Evolutionary conservation across 2,113 vertebrate species (phyloP).

Genomic region (Engystomops pustulosus): DNA sequence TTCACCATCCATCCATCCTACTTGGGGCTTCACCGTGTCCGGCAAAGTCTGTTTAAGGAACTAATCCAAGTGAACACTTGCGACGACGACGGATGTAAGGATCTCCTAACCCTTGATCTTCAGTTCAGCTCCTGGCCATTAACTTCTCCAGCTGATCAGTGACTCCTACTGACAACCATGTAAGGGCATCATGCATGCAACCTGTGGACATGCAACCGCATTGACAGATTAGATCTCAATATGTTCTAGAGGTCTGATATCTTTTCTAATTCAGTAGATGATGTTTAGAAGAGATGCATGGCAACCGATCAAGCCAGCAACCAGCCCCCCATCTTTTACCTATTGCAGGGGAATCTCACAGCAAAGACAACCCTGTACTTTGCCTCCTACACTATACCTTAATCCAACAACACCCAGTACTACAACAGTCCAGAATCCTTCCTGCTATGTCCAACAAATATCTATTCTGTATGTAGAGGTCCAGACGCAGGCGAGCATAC

Average conservation of each 20-base stretch:
- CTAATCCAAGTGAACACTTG: constrained; percentile 1
- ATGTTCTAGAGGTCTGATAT: neutral
- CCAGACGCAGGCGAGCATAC: neutral
- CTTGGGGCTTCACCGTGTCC: constrained; percentile 19
- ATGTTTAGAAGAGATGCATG: neutral
- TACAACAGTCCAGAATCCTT: neutral
- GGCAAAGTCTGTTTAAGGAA: constrained; percentile 16
- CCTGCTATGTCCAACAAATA: neutral
- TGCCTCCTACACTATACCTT: neutral
- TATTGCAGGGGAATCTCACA: neutral
- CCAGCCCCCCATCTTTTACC: neutral
- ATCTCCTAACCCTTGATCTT: neutral
- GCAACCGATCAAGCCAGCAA: neutral
- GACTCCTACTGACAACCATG: neutral
- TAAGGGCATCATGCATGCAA: neutral
- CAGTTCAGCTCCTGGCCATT: constrained; percentile 1
- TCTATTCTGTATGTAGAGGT: neutral
- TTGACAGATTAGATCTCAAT: neutral
- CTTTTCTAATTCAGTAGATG: neutral
- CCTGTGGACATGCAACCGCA: neutral
- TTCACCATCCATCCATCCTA: constrained; percentile 50
- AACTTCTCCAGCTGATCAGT: constrained; percentile 3
- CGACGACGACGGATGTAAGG: neutral
- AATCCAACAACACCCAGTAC: neutral
- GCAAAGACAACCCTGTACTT: neutral